Conservation (phyloP, 2,888 invertebrate species). For the Deilephila porcellus region DNA sequence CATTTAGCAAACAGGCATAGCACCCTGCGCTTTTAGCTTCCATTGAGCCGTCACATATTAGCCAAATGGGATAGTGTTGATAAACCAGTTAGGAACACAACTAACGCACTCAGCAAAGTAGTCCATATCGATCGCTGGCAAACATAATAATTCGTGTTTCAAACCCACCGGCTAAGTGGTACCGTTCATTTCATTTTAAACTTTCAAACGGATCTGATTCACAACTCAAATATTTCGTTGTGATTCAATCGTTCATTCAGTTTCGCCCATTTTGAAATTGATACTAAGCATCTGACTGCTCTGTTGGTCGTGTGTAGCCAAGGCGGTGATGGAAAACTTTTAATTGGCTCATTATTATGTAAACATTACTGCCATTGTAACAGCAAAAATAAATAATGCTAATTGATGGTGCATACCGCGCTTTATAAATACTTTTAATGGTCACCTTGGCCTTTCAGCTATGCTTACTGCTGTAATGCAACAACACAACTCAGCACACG, state of each 20-base stretch:
- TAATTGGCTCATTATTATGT: conserved; percentile 10
- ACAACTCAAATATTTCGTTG: background rate
- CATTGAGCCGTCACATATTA: conserved; percentile 46
- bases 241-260: conserved; percentile 1
- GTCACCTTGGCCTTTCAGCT: background rate
- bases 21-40: conserved; percentile 41
- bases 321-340: background rate
- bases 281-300: conserved; percentile 1
- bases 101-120: conserved; percentile 26
- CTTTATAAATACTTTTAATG: conserved; percentile 9
- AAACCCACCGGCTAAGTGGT: conserved; percentile 13
- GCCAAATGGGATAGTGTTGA: conserved; percentile 26
- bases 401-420: background rate
- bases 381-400: conserved; percentile 9
- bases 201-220: conserved; percentile 21
- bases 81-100: conserved; percentile 25
- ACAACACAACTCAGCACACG: background rate
- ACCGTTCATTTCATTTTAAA: conserved; percentile 16
- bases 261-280: conserved; percentile 3
- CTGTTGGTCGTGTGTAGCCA: conserved; percentile 1
- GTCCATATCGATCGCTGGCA: conserved; percentile 33
- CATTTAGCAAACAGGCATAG: conserved; percentile 40
- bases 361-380: conserved; percentile 1
- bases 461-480: background rate
- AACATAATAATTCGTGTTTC: conserved; percentile 29